Evolutionary conservation across 2,113 vertebrate species (phyloP).

Genomic region (Ceyx cyanopectus): DNA sequence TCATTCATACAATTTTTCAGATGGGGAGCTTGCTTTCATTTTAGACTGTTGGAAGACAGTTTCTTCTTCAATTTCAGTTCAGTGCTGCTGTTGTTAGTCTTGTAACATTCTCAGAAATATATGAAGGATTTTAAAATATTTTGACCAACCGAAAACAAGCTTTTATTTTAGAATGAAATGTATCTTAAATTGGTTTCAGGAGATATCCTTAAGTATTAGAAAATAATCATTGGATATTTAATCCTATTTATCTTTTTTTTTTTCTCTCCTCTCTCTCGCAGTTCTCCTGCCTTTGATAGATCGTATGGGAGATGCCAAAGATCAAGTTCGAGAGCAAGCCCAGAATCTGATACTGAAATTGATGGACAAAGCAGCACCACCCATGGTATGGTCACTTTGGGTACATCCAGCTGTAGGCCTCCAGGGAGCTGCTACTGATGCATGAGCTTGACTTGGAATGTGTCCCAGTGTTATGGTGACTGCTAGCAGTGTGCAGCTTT

Average conservation of each 20-base stretch:
- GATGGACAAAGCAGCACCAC: conserved; percentile 88
- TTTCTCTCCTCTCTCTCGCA: conserved; percentile 30
- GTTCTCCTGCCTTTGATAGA: conserved; percentile 91
- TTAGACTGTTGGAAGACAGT: background rate
- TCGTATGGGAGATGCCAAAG: conserved; percentile 94
- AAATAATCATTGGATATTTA: background rate
- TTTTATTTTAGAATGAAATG: background rate
- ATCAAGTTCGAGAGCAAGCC: conserved; percentile 95
- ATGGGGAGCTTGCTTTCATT: background rate
- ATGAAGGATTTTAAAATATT: background rate
- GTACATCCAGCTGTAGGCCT: background rate
- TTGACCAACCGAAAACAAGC: background rate
- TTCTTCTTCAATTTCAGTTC: background rate
- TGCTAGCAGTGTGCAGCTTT: background rate
- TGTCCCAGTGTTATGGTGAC: background rate
- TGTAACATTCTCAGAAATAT: background rate
- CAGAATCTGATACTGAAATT: conserved; percentile 89
- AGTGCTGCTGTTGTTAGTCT: background rate
- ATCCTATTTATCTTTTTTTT: background rate
- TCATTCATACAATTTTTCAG: background rate
- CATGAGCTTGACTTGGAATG: background rate
- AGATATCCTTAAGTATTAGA: background rate
- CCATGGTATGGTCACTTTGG: conserved; percentile 83
- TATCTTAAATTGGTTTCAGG: background rate
- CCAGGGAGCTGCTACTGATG: background rate